Evolutionary conservation across 2,113 vertebrate species (phyloP), one percentile per base, ranked within the genome.

Genomic region (Galemys pyrenaicus): DNA sequence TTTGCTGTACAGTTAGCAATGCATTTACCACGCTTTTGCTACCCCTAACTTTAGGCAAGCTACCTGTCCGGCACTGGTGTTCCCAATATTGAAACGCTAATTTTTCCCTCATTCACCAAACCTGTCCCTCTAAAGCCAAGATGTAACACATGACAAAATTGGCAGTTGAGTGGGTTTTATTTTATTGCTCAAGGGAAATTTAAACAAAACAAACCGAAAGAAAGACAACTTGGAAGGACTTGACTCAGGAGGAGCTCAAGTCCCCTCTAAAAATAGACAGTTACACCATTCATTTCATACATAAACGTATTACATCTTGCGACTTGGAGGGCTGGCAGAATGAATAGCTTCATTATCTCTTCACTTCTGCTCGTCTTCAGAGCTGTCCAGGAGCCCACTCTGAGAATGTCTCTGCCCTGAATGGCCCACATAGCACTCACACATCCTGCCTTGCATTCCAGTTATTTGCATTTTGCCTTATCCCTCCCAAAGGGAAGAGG

Each of bases 231-330:
- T 97, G 88, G 82, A 95, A 95, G 56, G 86, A 82, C 86, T 74
- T 96, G 87, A 87, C 92, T 92, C 89, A 95, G 83, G 89, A 95
- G 83, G 89, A 96, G 91, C 86, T 95, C 71, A 92, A 95, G 85
- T 75, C 41, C 35, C 73, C 79, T 95, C 93, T 95, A 97, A 94
- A 97, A 96, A 96, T 92, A 96, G 89, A 91, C 88, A 95, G 94
- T 96, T 95, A 79, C 82, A 97, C 68, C 82, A 95, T 97, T 97
- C 89, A 96, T 92, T 86, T 94, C 68, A 73, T 94, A 92, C 49
- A 90, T 94, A 97, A 95, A 95, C 58, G 73, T 95, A 96, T 94
- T 94, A 88, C 73, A 3, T 92, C 93, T 95, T 94, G 80, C 89
- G 89, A 91, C 82, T 91, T 92, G 88, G 68, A 74, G 30, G 74